Evolutionary conservation across 2,797 vertebrate genomes (phyloP), one percentile per base, ranked within the genome.

Genomic region (Cercopithecus petaurista): DNA sequence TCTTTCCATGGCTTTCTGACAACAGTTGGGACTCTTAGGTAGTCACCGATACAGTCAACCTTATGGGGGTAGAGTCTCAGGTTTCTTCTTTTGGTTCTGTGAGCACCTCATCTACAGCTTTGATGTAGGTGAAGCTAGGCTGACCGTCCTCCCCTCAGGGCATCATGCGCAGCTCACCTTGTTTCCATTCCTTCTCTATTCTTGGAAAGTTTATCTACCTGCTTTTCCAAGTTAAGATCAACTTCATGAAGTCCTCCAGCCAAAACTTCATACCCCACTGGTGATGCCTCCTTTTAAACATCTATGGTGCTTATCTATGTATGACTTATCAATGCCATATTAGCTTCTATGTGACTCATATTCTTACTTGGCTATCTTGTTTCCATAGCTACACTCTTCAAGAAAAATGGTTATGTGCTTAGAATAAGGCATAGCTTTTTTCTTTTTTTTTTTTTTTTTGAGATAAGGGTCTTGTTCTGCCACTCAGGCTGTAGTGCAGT

Each of bases 141-240:
- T 86, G 55, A 33, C 21, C 36, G 33, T 8, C 1, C 1, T 26
- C 22, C 12, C 39, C 76, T 72, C 2, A 24, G 21, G 22, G 15
- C 6, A 70, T 9, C 13, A 26, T 0, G 2, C 4, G 13, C 9
- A 50, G 43, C 9, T 21, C 41, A 30, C 5, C 10, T 21, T 70
- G 7, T 19, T 15, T 88, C 22, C 22, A n/a, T 24, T 24, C 21
- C 10, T 57, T 85, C 43, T 85, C 46, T 30, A 5, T n/a, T 14
- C 7, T 50, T 59, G 28, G 14, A 39, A 72, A 59, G 21, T 30
- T 46, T 14, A 59, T 4, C 36, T 67, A 70, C 1, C 33, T 64
- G n/a, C 7, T 79, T 73, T 89, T 72, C 30, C 52, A 94, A 84
- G 84, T 80, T 50, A 76, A 88, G 36, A 77, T 59, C 36, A 93